Base-by-base conservation (phyloP, 2,113 vertebrate species). In the Rhizomys pruinosus region DNA sequence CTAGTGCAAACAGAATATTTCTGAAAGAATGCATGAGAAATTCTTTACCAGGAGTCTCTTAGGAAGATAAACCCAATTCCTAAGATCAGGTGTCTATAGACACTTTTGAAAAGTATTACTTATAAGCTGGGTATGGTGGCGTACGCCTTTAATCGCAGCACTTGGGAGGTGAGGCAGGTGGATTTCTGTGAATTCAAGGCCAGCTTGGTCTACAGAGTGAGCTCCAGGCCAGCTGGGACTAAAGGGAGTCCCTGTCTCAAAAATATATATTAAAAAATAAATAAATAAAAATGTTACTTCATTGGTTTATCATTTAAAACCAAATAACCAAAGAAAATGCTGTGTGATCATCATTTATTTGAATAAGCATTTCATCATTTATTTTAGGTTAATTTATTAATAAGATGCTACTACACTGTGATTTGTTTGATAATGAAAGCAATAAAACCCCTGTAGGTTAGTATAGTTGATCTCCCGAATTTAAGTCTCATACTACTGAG, bases 251-350 rank as follows among this genome's bases (percentile, higher is more conserved):
- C n/a, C n/a, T n/a, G n/a, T n/a, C n/a, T n/a, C n/a, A n/a, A n/a
- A n/a, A n/a, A n/a, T n/a, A n/a, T n/a, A n/a, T n/a, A n/a, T n/a
- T n/a, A n/a, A n/a, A n/a, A n/a, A n/a, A n/a, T n/a, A n/a, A n/a
- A n/a, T n/a, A n/a, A n/a, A n/a, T n/a, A n/a, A n/a, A n/a, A n/a
- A 16, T 32, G 8, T 76, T 59, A 7, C 1, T 4, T 57, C 2
- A 80, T 64, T 34, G 72, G 84, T 91, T 94, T 87, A 81, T 25
- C 16, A 52, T 47, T 81, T 78, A 87, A 94, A 93, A 88, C 69
- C 68, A 89, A 95, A 63, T 91, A 92, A 76, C 59, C 52, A 84
- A 72, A 61, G 61, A 95, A 44, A 95, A 73, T 79, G 22, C 19
- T 74, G 2, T 89, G 74, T 86, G 29, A 64, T 72, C 22, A 79